Percentiles rank a stretch among this genome's conserved stretches.
Evolutionary conservation across 2,113 vertebrate genomes (phyloP).

Genomic region (Albula goreensis): DNA sequence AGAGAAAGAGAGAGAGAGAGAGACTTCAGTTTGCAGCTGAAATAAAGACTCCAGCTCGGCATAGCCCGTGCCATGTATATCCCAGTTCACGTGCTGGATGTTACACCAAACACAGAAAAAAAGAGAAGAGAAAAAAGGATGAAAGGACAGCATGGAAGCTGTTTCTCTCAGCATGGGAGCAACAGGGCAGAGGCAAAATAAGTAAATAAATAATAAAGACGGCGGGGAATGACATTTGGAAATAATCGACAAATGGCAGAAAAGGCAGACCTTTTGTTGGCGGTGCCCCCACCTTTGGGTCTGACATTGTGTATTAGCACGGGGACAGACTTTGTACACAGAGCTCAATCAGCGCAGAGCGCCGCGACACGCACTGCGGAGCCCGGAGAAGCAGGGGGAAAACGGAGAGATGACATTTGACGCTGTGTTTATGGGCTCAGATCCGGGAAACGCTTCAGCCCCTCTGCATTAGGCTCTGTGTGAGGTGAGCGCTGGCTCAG

Average conservation of each 20-base stretch:
- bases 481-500: not conserved
- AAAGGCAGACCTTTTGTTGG: not conserved
- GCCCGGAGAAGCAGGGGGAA: not conserved
- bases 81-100: no score
- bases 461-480: not conserved
- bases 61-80: no score
- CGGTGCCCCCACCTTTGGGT: not conserved
- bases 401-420: not conserved
- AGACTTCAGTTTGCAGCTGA: not conserved
- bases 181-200: not conserved
- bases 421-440: not conserved
- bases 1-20: not conserved
- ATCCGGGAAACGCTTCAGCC: no score
- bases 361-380: not conserved
- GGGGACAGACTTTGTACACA: not conserved
- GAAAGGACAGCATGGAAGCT: not conserved
- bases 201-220: not conserved
- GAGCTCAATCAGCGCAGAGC: not conserved
- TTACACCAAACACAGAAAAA: no score
- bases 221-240: not conserved
- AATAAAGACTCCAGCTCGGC: no score
- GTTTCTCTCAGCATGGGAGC: not conserved
- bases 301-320: not conserved
- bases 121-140: not conserved
- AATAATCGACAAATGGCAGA: not conserved